A percentile compares a stretch with the other conserved stretches of the same genome.
Evolutionary conservation across 2,888 invertebrate species (phyloP).

Genomic region (Elegia similella): DNA sequence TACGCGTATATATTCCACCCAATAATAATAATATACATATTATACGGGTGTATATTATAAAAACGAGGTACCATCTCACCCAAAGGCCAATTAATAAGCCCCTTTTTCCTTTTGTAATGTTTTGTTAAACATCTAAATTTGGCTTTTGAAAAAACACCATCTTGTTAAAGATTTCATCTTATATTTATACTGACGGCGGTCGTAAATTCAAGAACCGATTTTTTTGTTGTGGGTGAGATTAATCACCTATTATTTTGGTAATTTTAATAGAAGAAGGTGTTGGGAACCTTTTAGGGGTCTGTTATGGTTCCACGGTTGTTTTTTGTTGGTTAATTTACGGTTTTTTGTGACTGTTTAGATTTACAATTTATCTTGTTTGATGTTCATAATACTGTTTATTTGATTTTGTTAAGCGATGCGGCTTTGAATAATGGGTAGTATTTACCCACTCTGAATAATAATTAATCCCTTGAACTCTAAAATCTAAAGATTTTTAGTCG

Average conservation of each 20-base stretch:
- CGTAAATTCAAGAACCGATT: slow-evolving; percentile 52
- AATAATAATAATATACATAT: slow-evolving; percentile 39
- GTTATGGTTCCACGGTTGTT: slow-evolving; percentile 13
- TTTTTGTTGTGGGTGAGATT: slow-evolving; percentile 67
- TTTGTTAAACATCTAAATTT: slow-evolving; percentile 80
- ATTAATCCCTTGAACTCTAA: no score
- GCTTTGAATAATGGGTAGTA: not conserved
- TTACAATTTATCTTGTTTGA: not conserved
- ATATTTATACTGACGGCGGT: slow-evolving; percentile 72
- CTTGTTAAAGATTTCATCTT: slow-evolving; percentile 55
- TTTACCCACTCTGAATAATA: no score
- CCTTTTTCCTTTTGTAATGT: slow-evolving; percentile 58
- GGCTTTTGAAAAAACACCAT: slow-evolving; percentile 42
- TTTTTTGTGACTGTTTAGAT: slow-evolving; percentile 3
- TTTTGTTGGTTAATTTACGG: slow-evolving; percentile 12
- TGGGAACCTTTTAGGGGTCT: slow-evolving; percentile 43
- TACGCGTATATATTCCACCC: slow-evolving; percentile 52
- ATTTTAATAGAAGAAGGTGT: slow-evolving; percentile 74
- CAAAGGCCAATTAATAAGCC: slow-evolving; percentile 68
- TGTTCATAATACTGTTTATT: not conserved
- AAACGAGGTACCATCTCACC: slow-evolving; percentile 45
- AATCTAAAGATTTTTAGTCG: no score
- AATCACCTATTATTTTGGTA: slow-evolving; percentile 73
- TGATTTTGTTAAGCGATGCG: not conserved
- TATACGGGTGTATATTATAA: slow-evolving; percentile 26